phyloP scores from a whole-genome alignment of 2,888 invertebrate species.

The Heliconius sara region DNA sequence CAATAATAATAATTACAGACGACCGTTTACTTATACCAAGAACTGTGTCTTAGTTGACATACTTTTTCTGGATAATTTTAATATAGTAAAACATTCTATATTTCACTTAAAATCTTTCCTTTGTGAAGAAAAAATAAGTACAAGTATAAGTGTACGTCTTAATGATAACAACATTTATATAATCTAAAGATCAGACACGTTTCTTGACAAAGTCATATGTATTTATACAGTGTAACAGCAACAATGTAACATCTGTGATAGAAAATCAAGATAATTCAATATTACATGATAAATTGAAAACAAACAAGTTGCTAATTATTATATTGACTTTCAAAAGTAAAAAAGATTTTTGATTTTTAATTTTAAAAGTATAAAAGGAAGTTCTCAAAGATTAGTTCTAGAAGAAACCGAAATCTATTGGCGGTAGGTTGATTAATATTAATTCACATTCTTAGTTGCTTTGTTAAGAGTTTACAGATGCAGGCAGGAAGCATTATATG shows the following conservation, averaged over 20 bases:
- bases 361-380: too few relatives aligned
- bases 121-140: background rate
- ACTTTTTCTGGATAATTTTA: background rate
- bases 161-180: slow-evolving; percentile 2
- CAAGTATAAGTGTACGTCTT: background rate
- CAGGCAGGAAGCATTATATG: background rate
- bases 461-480: background rate
- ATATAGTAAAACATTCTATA: background rate
- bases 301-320: background rate
- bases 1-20: background rate
- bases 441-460: background rate
- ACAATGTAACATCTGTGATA: slow-evolving; percentile 16
- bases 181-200: slow-evolving; percentile 6
- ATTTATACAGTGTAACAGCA: too few relatives aligned
- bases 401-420: background rate
- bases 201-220: background rate
- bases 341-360: too few relatives aligned
- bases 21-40: background rate
- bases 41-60: background rate
- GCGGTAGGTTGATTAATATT: background rate
- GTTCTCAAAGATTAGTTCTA: background rate
- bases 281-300: background rate
- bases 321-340: background rate
- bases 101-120: background rate
- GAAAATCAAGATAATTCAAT: background rate